Base-by-base conservation (phyloP, 37 sponge, comb jelly and placozoan genomes). In the Chondrilla cf. caribensis region DNA sequence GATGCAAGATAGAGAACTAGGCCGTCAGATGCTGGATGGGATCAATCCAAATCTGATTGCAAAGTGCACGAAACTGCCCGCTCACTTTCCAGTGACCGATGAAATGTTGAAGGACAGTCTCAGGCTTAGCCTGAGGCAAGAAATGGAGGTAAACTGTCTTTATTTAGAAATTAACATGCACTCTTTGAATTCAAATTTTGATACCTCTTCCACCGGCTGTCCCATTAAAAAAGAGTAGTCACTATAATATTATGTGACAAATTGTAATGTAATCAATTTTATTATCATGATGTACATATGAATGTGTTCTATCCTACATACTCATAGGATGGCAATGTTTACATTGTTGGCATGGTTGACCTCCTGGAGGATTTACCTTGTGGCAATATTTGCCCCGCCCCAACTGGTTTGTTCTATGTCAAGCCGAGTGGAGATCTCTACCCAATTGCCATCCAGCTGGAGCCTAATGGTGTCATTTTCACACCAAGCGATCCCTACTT, bases 391-490 rank as follows among this genome's bases (percentile, higher is more conserved):
- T 77, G 25, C 43, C 78, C 89, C 31, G 88, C 86, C 11, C 88
- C 92, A n/a, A 35, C 84, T 15, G 79, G 89, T 44, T 84, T 92
- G 6, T 78, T 92, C 38, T 85, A 86, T 44, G 86, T 88, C 25
- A 92, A 80, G 28, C 54, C 67, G 4, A 29, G 17, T 9, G 60
- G 54, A 7, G 41, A 82, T 1, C 60, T 88, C 33, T 60, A 81
- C 4, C 92, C 92, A 1, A 92, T 92, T 60, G 92, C 92, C 39
- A 92, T 92, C 24, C 92, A 92, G 62, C 86, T 92, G 75, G 84
- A 85, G 80, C 58, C 80, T 47, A 60, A 70, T 8, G 85, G 83
- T 25, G 82, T 88, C 8, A 92, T 92, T 28, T 92, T 92, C 68
- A 25, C 84, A 64, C 92, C 92, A 21, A 67, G 40, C 71, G 92